Conservation (phyloP, 2,113 vertebrate genomes). For the Phrynocephalus versicolor region DNA sequence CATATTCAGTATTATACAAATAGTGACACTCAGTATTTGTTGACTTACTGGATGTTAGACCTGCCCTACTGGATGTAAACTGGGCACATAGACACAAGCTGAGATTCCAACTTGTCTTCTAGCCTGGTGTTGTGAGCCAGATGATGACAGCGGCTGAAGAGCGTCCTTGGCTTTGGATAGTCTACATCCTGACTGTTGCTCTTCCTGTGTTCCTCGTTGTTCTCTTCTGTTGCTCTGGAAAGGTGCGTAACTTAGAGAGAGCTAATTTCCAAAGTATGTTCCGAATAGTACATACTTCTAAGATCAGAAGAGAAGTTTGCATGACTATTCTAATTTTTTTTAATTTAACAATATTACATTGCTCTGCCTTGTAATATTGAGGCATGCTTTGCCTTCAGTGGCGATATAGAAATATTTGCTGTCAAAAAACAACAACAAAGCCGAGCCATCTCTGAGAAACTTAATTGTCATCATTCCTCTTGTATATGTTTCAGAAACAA, state of each 20-base stretch:
- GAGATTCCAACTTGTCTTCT: constrained; percentile 40
- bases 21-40: too few relatives aligned
- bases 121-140: constrained; percentile 93
- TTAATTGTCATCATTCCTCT: not conserved
- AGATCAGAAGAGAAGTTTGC: not conserved
- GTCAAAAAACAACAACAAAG: not conserved
- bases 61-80: too few relatives aligned
- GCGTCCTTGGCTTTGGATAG: constrained; percentile 95
- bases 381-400: not conserved
- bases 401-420: not conserved
- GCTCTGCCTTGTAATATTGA: too few relatives aligned
- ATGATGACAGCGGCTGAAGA: constrained; percentile 94
- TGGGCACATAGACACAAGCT: not conserved
- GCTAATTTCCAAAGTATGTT: not conserved
- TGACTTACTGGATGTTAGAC: too few relatives aligned
- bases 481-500: constrained; percentile 82
- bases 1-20: too few relatives aligned
- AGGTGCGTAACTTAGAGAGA: constrained; percentile 77
- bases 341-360: not conserved
- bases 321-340: not conserved
- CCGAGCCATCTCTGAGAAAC: not conserved
- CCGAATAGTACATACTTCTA: too few relatives aligned
- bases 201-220: constrained; percentile 91
- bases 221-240: constrained; percentile 96
- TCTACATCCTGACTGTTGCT: constrained; percentile 93